phyloP scores from a whole-genome alignment of 2,113 vertebrate species.

The Struthidea cinerea region DNA sequence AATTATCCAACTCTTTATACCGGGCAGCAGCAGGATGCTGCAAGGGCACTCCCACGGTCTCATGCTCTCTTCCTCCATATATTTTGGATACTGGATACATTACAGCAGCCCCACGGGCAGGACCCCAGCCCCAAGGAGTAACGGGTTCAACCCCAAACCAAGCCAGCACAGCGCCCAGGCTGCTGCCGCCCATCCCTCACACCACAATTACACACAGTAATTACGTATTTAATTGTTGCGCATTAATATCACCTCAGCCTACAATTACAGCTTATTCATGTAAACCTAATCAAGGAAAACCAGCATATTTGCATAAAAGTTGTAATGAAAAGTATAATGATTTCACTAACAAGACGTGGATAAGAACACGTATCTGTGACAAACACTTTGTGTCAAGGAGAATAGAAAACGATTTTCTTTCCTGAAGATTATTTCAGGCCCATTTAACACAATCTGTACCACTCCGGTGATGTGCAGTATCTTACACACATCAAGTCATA shows the following conservation, averaged over 20 bases:
- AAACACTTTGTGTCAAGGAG: constrained; percentile 78
- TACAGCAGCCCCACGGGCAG: not conserved
- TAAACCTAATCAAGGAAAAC: constrained; percentile 75
- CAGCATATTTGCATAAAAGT: constrained; percentile 73
- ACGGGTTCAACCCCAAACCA: not conserved
- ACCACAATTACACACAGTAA: constrained; percentile 57
- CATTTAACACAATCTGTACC: constrained; percentile 91
- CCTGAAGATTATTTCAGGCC: constrained; percentile 85
- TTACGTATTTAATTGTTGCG: constrained; percentile 65
- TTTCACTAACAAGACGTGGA: constrained; percentile 76
- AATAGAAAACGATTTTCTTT: constrained; percentile 77
- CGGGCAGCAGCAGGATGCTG: not conserved
- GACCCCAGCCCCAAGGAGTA: too few species aligned
- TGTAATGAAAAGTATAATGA: constrained; percentile 71
- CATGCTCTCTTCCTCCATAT: fast-evolving
- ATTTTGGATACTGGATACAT: fast-evolving
- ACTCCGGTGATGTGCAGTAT: constrained; percentile 69
- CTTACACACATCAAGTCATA: constrained; percentile 55
- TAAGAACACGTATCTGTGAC: constrained; percentile 72
- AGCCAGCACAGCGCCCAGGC: not conserved
- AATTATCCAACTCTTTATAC: not conserved
- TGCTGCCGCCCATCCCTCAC: not conserved
- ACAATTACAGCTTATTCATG: constrained; percentile 63
- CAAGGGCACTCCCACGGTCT: fast-evolving
- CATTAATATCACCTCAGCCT: constrained; percentile 68